Conservation (phyloP, 2,888 invertebrate genomes). For the Caenorhabditis sinica region DNA sequence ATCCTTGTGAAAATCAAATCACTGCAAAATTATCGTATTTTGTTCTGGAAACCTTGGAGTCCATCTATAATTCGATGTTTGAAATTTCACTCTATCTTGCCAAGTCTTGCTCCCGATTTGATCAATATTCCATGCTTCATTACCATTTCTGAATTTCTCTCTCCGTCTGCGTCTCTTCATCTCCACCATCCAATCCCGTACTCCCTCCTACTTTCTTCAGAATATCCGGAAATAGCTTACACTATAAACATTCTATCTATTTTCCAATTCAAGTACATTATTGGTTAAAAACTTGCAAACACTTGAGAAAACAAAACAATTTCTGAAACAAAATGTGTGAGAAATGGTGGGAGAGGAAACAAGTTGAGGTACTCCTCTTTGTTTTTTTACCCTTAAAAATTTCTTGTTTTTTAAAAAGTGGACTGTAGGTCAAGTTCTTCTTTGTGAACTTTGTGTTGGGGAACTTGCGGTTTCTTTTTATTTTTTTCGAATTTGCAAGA, state of each 20-base stretch:
- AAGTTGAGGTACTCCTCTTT: conserved; percentile 18
- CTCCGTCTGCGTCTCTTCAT: conserved; percentile 21
- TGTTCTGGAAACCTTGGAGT: no score
- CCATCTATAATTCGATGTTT: no score
- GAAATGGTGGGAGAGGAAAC: conserved; percentile 6
- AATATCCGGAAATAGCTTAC: conserved; percentile 47
- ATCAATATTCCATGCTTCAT: neutral
- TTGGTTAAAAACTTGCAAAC: conserved; percentile 38
- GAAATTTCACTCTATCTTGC: no score
- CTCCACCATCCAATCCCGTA: neutral
- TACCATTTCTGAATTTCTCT: conserved; percentile 1
- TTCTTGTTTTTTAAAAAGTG: conserved; percentile 17
- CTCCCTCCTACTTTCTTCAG: conserved; percentile 5
- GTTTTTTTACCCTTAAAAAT: neutral
- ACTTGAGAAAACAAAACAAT: conserved; percentile 51
- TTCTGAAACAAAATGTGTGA: conserved; percentile 22
- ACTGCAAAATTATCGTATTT: no score
- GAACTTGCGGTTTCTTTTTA: neutral
- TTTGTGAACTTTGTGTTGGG: conserved; percentile 8
- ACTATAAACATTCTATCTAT: conserved; percentile 12
- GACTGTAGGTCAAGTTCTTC: conserved; percentile 21
- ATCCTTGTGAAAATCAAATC: no score
- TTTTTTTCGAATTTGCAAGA: neutral
- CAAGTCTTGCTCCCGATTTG: no score
- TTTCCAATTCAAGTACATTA: conserved; percentile 32